Evolutionary conservation across 1,140 invertebrate species (phyloP), one percentile per base, ranked within the genome.

Genomic region (Vanessa atalanta): DNA sequence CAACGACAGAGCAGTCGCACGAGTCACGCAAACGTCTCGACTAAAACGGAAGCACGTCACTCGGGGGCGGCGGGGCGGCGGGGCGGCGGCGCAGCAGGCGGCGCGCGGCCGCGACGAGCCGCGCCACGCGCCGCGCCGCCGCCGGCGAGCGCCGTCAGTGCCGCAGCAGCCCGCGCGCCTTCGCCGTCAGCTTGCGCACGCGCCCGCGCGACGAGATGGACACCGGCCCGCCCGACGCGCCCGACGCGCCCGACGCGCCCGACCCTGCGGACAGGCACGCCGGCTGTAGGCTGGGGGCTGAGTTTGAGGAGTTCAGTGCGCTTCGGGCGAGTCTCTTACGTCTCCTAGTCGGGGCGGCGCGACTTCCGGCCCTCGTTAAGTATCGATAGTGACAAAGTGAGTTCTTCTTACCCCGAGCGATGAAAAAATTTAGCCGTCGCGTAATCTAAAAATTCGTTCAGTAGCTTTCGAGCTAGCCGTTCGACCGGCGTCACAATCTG

Each of bases 131-230:
- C 48, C 43, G 43, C 65, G 23, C 55, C 47, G 76, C 48, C 65
- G 67, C 63, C 12, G 53, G 53, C 20, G 53, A 20, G 16, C 53
- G 26, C 26, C 26, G 65, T 93, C 90, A 95, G 80, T 95, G 95
- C 66, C 93, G 90, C 70, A 96, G 93, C 84, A 95, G 94, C 72
- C 95, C 96, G 37, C 95, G 93, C 43, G 96, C 96, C 85, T 96
- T 95, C 37, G 96, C 94, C 8, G 97, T 97, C 68, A 97, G 94
- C 91, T 96, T 97, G 37, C 97, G 94, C 51, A 98, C 94, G 50
- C 97, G 94, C 8, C 97, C 97, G 47, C 97, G 94, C 82, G 97
- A 98, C 88, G 97, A 98, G 93, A 93, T 94, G 94, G 79, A 96
- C 94, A 82, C 94, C 82, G 81, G 51, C 2, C 75, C 74, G 83